These are phyloP conservation scores for Brachypodius melanocephalos DNA, from an alignment of 2,113 vertebrate genomes.

Conservation along the genomic window DNA sequence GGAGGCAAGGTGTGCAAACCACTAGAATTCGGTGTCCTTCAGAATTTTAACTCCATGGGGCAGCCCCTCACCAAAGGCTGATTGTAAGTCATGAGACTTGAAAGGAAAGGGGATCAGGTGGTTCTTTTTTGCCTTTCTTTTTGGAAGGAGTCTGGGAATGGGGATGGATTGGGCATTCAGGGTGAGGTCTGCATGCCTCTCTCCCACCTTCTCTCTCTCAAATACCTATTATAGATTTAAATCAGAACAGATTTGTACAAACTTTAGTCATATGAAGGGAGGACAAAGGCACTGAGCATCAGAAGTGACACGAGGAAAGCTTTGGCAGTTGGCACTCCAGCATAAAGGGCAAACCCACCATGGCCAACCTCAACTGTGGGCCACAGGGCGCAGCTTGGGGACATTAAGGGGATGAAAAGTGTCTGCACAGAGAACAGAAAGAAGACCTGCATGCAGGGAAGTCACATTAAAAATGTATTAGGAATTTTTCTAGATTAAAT, in stretches of 20 bases:
- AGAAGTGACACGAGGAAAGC: not conserved
- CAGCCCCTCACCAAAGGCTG: not conserved
- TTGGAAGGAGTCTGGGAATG: not conserved
- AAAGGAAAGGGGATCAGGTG: not conserved
- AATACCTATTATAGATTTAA: not conserved
- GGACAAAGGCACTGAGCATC: not conserved
- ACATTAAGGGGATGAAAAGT: not conserved
- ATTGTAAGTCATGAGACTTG: not conserved
- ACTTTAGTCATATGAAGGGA: not conserved
- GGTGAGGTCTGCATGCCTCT: not conserved
- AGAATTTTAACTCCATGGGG: not conserved
- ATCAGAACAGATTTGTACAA: not conserved
- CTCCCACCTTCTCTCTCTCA: not conserved
- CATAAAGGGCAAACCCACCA: not conserved
- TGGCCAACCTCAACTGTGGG: rapidly evolving
- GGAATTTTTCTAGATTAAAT: not conserved
- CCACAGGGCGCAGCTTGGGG: not conserved
- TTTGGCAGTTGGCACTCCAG: not conserved
- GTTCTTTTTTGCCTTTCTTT: not conserved
- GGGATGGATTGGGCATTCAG: not conserved
- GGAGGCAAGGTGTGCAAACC: not conserved
- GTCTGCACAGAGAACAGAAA: not conserved
- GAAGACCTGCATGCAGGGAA: not conserved
- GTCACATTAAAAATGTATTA: not conserved
- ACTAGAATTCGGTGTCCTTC: not conserved